Conservation (phyloP, 2,797 vertebrate genomes). For the Potorous gilbertii region DNA sequence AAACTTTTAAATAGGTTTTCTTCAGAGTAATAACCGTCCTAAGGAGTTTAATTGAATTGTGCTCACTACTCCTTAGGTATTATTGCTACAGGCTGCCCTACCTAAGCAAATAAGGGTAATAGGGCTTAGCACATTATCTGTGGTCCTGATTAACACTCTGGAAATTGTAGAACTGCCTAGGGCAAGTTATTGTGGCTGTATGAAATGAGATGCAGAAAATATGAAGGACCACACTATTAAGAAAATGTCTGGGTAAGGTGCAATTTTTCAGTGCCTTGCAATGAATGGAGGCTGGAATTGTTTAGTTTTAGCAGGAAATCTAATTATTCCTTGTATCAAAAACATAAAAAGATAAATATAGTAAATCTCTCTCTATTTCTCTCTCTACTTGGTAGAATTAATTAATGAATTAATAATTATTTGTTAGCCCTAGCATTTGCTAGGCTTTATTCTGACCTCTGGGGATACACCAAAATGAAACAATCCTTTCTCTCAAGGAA, state of each 20-base stretch:
- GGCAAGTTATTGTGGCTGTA: neutral
- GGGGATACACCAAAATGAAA: neutral
- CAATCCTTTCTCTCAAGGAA: neutral
- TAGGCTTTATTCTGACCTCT: neutral
- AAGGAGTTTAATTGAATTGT: conserved; percentile 23
- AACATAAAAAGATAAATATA: neutral
- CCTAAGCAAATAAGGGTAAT: conserved; percentile 24
- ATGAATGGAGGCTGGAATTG: neutral
- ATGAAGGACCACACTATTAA: neutral
- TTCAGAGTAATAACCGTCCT: conserved; percentile 9
- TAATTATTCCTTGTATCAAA: neutral
- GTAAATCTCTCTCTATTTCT: neutral
- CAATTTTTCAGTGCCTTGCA: neutral
- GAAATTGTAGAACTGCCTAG: neutral
- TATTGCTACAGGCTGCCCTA: neutral
- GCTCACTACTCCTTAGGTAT: conserved; percentile 26
- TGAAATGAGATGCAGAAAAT: neutral
- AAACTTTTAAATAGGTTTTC: conserved; percentile 32
- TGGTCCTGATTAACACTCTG: conserved; percentile 9
- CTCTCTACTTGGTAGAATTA: neutral
- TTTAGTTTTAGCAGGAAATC: neutral
- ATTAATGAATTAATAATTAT: neutral
- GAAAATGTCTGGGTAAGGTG: neutral
- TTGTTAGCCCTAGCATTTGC: neutral
- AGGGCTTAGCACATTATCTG: neutral